phyloP scores from a whole-genome alignment of 2,888 invertebrate genomes.

The Magallana nippona region DNA sequence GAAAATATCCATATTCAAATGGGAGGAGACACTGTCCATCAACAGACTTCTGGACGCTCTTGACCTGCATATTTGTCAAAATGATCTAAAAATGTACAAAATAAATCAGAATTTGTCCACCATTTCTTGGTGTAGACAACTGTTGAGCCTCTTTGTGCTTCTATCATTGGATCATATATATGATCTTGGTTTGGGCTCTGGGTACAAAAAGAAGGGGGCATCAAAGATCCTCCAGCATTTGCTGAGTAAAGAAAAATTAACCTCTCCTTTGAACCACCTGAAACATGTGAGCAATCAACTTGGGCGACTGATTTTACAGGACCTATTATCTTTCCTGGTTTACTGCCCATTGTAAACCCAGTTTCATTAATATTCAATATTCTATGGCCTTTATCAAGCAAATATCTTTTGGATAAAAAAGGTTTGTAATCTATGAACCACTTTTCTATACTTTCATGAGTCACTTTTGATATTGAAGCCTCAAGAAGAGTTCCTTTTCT shows the following conservation, averaged over 20 bases:
- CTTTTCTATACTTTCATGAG: background rate
- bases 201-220: constrained; percentile 52
- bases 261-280: constrained; percentile 47
- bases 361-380: constrained; percentile 48
- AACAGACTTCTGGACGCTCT: constrained; percentile 47
- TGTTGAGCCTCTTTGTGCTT: constrained; percentile 42
- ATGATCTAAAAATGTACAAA: constrained; percentile 43
- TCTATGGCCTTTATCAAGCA: constrained; percentile 36
- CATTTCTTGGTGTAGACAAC: constrained; percentile 49
- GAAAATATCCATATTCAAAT: constrained; percentile 44
- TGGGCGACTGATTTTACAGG: constrained; percentile 26
- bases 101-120: constrained; percentile 49
- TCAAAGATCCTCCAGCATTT: constrained; percentile 51
- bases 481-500: constrained; percentile 44
- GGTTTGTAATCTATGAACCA: constrained; percentile 34
- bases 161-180: constrained; percentile 48
- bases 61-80: constrained; percentile 47
- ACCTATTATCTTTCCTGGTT: constrained; percentile 45
- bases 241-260: constrained; percentile 54
- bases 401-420: constrained; percentile 37
- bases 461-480: constrained; percentile 43
- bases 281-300: constrained; percentile 50
- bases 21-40: constrained; percentile 47
- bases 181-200: constrained; percentile 46
- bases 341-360: constrained; percentile 48